Evolutionary conservation across 2,113 vertebrate species (phyloP).

Genomic region (Chamaetylas fuelleborni): DNA sequence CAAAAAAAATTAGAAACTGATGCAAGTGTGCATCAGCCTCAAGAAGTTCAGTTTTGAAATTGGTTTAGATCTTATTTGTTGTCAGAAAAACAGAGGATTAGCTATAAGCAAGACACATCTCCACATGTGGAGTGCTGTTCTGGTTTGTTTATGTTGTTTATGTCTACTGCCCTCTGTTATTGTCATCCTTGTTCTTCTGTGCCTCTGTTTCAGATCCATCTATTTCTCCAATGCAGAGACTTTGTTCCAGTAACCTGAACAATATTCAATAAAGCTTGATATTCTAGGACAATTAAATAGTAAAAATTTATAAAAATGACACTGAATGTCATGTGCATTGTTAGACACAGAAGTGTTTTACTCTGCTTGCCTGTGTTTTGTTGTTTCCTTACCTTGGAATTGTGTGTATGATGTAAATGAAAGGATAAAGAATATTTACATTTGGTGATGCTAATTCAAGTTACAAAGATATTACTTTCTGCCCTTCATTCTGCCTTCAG

Average conservation of each 20-base stretch:
- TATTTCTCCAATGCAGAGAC: neutral
- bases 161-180: neutral
- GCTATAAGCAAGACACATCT: neutral
- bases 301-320: neutral
- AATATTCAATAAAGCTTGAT: neutral
- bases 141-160: neutral
- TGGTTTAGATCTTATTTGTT: neutral
- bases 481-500: neutral
- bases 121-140: neutral
- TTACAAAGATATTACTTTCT: neutral
- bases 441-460: neutral
- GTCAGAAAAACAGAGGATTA: neutral
- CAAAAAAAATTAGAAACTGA: neutral
- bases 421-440: neutral
- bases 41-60: neutral
- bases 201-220: neutral
- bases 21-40: neutral
- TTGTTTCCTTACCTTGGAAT: neutral
- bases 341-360: neutral
- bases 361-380: neutral
- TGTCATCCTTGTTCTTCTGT: neutral
- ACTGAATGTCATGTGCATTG: accelerated
- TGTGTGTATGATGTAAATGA: neutral
- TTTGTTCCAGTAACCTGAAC: neutral
- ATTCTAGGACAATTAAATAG: neutral